Base-by-base conservation (phyloP, 2,797 vertebrate genomes). In the Amblyraja radiata region DNA sequence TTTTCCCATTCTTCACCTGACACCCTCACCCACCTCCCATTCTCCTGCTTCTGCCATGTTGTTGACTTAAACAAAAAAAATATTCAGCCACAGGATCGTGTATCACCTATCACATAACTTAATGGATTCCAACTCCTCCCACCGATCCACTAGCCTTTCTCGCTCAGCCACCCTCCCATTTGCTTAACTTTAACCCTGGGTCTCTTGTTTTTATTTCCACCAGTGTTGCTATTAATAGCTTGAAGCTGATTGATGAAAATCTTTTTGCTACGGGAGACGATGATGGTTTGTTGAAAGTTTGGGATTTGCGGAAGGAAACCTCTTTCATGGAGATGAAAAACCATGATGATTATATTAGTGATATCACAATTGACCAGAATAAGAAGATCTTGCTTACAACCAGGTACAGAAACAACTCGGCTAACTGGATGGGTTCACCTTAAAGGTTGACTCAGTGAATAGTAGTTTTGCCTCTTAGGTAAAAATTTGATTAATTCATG, bases 261-360 rank as follows among this genome's bases (percentile, higher is more conserved):
- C 18, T 98, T 25, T 94, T 99, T 93, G 98, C 98, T 28, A 99
- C 99, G 13, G 98, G 98, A 0, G 99, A 99, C 0, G 98, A 99
- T 0, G 94, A 93, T 0, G 98, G 99, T 0, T 96, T 95, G 0
- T 58, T 99, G 93, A 98, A 98, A 94, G 97, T 99, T 13, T 99
- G 99, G 98, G 99, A 99, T 93, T 96, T 99, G 96, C 97, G 98
- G 93, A 98, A 95, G 94, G 98, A 97, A 18, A 96, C 95, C 0
- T 94, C 97, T 0, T 78, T 99, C 94, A 97, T 99, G 98, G 98
- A 99, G 39, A 95, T 98, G 94, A 97, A 96, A 76, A 96, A 99
- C 23, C 98, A 99, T 0, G 97, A 99, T 46, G 99, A 99, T 77
- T 99, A 98, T 94, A 99, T 99, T 94, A 98, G 98, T 1, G 97